Percentiles rank a stretch among this genome's conserved stretches.
Conservation (phyloP, 92 coral and sea anemone species). For the Isaurus tuberculatus region DNA sequence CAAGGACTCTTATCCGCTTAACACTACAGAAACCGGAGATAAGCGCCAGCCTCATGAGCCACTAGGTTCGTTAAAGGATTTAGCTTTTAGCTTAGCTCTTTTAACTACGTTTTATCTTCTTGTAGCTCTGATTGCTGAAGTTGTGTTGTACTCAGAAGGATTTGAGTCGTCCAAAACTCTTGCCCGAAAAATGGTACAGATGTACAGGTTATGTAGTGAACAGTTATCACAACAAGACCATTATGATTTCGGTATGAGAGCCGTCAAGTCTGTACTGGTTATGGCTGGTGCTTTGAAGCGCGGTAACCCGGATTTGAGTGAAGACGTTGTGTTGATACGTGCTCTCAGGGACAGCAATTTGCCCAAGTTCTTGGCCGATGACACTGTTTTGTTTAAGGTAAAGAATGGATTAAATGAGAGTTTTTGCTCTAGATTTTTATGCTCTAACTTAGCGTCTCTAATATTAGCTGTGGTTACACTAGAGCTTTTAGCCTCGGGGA, state of each 20-base stretch:
- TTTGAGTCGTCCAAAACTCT: slow-evolving; percentile 98
- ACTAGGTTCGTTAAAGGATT: no score
- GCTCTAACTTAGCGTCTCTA: background rate
- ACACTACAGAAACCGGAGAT: no score
- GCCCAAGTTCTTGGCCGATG: slow-evolving; percentile 97
- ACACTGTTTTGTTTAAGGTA: slow-evolving; percentile 92
- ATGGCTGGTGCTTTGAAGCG: slow-evolving; percentile 99
- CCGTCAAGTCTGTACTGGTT: slow-evolving; percentile 97
- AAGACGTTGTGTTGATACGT: slow-evolving; percentile 93
- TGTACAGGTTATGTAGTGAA: slow-evolving; percentile 97
- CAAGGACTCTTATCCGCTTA: no score
- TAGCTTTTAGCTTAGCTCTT: background rate
- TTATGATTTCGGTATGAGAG: slow-evolving; percentile 99
- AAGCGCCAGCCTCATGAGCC: no score
- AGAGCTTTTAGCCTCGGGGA: no score
- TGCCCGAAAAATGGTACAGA: slow-evolving; percentile 99
- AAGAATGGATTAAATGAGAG: background rate
- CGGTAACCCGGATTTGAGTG: slow-evolving; percentile 95
- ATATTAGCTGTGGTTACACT: no score
- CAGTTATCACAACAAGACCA: slow-evolving; percentile 99
- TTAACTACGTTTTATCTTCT: background rate
- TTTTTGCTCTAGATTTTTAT: background rate
- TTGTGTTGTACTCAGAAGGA: slow-evolving; percentile 98
- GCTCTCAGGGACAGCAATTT: slow-evolving; percentile 96
- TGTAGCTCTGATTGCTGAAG: slow-evolving; percentile 97